Evolutionary conservation across 2,888 invertebrate species (phyloP).

Genomic region (Cabera pusaria): DNA sequence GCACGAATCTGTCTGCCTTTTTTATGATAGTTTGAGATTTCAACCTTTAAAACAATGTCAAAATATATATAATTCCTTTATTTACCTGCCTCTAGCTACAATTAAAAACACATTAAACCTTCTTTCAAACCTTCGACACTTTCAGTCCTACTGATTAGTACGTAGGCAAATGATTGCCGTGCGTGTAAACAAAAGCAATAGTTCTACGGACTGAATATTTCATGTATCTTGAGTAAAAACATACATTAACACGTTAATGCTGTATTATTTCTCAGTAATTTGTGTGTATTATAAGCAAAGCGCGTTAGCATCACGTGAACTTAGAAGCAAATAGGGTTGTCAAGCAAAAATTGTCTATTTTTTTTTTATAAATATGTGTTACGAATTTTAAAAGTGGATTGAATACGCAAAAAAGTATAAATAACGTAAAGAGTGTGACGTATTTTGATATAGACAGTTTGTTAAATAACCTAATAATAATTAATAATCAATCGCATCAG

Average conservation of each 20-base stretch:
- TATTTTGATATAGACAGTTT: too few relatives aligned
- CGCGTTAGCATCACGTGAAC: conserved; percentile 53
- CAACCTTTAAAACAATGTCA: conserved; percentile 1
- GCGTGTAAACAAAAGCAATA: conserved; percentile 35
- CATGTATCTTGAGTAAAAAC: conserved; percentile 43
- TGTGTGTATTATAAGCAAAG: conserved; percentile 48
- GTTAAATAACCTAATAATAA: too few relatives aligned
- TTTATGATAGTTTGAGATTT: too few relatives aligned
- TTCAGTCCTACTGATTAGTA: conserved; percentile 20
- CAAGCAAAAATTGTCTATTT: conserved; percentile 1
- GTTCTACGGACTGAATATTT: conserved; percentile 39
- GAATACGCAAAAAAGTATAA: too few relatives aligned
- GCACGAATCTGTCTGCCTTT: too few relatives aligned
- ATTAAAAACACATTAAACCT: conserved; percentile 12
- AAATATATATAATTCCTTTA: too few relatives aligned
- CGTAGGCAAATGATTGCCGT: conserved; percentile 32
- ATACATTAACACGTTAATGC: conserved; percentile 44
- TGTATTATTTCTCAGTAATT: conserved; percentile 56
- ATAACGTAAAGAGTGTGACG: too few relatives aligned
- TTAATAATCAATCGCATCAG: too few relatives aligned
- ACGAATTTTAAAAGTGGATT: too few relatives aligned
- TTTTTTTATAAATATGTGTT: too few relatives aligned
- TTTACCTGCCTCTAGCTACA: conserved; percentile 1
- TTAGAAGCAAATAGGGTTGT: conserved; percentile 8
- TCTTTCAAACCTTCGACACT: conserved; percentile 8